Conservation (phyloP, 2,888 invertebrate species). For the Drosophila algonquin region DNA sequence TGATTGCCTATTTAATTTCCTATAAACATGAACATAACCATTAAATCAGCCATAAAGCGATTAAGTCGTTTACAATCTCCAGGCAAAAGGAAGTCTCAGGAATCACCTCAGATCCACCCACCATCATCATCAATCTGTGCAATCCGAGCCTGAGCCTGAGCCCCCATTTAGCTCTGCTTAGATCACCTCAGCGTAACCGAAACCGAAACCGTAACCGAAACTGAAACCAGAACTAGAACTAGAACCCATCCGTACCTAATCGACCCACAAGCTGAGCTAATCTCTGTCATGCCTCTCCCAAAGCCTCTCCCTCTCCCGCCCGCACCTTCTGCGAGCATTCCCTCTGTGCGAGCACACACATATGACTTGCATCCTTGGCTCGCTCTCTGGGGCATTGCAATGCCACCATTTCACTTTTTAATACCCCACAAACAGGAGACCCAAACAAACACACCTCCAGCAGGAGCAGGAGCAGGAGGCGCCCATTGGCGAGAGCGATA, state of each 20-base stretch:
- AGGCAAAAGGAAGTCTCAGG: neutral
- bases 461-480: slow-evolving; percentile 28
- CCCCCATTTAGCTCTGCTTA: slow-evolving; percentile 3
- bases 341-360: slow-evolving; percentile 2
- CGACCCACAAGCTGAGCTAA: slow-evolving; percentile 23
- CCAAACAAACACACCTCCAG: slow-evolving; percentile 51
- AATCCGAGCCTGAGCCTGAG: neutral
- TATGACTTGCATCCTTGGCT: slow-evolving; percentile 33
- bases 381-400: slow-evolving; percentile 36
- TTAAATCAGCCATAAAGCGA: slow-evolving; percentile 13
- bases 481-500: slow-evolving; percentile 50
- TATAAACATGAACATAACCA: slow-evolving; percentile 29
- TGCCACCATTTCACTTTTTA: slow-evolving; percentile 65
- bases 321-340: neutral
- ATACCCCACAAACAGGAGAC: slow-evolving; percentile 51
- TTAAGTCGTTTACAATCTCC: slow-evolving; percentile 20
- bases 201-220: neutral
- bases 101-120: neutral
- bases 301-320: neutral
- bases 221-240: neutral
- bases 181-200: slow-evolving; percentile 26
- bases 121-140: neutral
- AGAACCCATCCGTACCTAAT: slow-evolving; percentile 20
- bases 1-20: slow-evolving; percentile 44
- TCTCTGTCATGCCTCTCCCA: slow-evolving; percentile 11